These are phyloP conservation scores for Anoncus sp. DNA, from an alignment of 2,888 invertebrate genomes.

Conservation along the genomic window DNA sequence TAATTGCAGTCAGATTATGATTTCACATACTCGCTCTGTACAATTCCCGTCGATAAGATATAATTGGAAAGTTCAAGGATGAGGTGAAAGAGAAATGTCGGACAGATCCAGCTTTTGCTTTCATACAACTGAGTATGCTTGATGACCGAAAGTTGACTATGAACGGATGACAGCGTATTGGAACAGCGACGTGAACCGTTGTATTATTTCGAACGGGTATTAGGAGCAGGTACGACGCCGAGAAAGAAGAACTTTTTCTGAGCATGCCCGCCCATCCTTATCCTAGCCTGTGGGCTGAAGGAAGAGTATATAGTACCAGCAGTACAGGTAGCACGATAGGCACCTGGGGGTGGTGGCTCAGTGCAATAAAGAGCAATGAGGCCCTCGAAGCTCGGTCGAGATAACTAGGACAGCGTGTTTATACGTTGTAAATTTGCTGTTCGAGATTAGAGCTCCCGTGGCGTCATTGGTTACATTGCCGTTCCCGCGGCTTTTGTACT, in stretches of 20 bases:
- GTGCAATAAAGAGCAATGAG: conserved; percentile 69
- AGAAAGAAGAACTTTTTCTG: conserved; percentile 35
- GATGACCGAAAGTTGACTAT: no score
- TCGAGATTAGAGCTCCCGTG: conserved; percentile 66
- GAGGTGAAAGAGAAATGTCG: conserved; percentile 37
- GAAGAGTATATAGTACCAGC: conserved; percentile 35
- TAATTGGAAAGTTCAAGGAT: conserved; percentile 14
- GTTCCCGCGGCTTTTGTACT: conserved; percentile 22
- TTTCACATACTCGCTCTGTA: no score
- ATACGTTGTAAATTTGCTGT: conserved; percentile 73
- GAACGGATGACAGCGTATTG: conserved; percentile 8
- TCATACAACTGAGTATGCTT: not conserved
- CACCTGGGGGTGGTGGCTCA: conserved; percentile 57
- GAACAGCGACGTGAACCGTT: conserved; percentile 30
- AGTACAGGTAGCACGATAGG: conserved; percentile 57
- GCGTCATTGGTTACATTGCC: conserved; percentile 50
- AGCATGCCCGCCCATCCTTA: conserved; percentile 39
- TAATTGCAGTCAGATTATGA: no score
- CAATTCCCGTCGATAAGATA: conserved; percentile 23
- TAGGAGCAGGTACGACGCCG: conserved; percentile 18
- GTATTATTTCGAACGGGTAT: conserved; percentile 31
- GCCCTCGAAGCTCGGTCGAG: conserved; percentile 65
- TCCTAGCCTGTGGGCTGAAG: conserved; percentile 1
- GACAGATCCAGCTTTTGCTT: conserved; percentile 7
- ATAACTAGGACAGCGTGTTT: conserved; percentile 75